Evolutionary conservation across 2,888 invertebrate species (phyloP).

Genomic region (Eudemis profundana): DNA sequence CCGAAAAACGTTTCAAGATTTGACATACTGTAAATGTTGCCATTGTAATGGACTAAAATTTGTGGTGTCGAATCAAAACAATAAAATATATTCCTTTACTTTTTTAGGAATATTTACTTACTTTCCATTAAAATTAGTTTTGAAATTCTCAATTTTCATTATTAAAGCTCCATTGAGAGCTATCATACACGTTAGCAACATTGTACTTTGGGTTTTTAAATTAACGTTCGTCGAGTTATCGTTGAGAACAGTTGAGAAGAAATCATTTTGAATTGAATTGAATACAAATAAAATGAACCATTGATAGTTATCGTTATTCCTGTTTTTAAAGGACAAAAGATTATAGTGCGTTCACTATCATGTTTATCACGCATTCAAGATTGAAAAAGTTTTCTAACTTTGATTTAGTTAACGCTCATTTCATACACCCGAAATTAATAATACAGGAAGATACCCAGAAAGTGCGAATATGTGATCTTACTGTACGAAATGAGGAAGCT

Average conservation of each 20-base stretch:
- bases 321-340: constrained; percentile 12
- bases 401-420: constrained; percentile 54
- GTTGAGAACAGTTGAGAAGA: background rate
- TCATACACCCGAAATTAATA: constrained; percentile 67
- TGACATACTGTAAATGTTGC: background rate
- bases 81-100: no score
- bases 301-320: background rate
- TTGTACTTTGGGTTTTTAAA: no score
- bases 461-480: constrained; percentile 58
- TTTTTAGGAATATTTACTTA: no score
- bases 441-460: constrained; percentile 57
- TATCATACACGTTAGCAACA: no score
- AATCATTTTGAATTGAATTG: constrained; percentile 7
- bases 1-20: background rate
- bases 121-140: no score
- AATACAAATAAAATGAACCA: background rate
- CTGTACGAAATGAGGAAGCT: constrained; percentile 49
- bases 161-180: no score
- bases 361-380: constrained; percentile 49
- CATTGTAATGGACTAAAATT: background rate
- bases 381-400: constrained; percentile 48
- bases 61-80: no score
- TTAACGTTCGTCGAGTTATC: no score
- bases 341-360: constrained; percentile 44
- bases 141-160: no score